These are phyloP conservation scores for Eptesicus fuscus DNA, from an alignment of 2,113 vertebrate genomes.

Conservation along the genomic window DNA sequence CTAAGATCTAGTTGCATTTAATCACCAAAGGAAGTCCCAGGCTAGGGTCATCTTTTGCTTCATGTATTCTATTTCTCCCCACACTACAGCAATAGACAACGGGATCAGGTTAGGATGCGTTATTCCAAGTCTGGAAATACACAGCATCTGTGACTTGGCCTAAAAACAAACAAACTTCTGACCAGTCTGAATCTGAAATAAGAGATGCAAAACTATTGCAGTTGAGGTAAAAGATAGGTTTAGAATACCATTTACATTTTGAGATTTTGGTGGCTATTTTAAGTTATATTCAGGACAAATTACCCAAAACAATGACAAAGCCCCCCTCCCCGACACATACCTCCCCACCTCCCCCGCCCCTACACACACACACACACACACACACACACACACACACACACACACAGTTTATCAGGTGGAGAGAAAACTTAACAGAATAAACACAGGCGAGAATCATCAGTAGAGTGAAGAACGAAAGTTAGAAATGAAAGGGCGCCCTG, in stretches of 20 bases:
- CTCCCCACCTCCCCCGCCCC: too few species aligned
- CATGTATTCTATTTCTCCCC: not conserved
- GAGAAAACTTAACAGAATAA: not conserved
- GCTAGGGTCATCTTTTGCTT: not conserved
- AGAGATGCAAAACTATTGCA: not conserved
- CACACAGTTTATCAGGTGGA: not conserved
- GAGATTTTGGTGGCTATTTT: not conserved
- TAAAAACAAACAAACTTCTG: not conserved
- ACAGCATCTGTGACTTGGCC: not conserved
- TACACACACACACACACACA: not conserved
- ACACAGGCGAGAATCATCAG: rapidly evolving
- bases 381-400: not conserved
- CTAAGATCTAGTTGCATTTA: not conserved
- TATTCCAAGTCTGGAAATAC: not conserved
- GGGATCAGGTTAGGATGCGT: not conserved
- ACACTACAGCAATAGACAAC: not conserved
- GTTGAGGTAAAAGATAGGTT: not conserved
- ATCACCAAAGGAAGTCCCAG: not conserved
- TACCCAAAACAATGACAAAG: not conserved
- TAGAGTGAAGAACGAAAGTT: not conserved
- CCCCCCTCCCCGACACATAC: too few species aligned
- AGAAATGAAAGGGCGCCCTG: rapidly evolving
- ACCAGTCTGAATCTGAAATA: not conserved
- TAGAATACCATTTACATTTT: not conserved
- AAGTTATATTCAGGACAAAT: not conserved